Evolutionary conservation across 1,140 invertebrate genomes (phyloP), one percentile per base, ranked within the genome.

Genomic region (Trichonephila clavipes): DNA sequence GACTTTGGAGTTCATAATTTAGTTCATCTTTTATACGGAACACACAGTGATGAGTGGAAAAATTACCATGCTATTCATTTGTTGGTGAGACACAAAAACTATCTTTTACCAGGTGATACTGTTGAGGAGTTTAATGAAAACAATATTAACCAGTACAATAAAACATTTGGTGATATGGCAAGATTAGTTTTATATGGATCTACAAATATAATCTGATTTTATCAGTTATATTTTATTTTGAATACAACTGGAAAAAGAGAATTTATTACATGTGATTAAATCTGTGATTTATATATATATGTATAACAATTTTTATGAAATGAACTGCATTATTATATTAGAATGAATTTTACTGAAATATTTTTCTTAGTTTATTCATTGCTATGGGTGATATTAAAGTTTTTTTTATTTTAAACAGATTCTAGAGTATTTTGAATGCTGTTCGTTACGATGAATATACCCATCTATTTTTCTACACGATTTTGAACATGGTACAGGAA

Each of bases 161-260:
- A 94, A 82, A 95, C 95, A 64, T 95, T 95, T 87, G 95, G 95
- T 19, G 91, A 95, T 83, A 95, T 95, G 95, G 95, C 95, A 72
- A 72, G 95, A 91, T 66, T 90, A 19, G 95, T 95, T 61, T 88
- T 95, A 51, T 95, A 88, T 85, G 93, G 93, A 44, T 58, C 85
- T 21, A 66, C 21, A 58, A n/a, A 87, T 87, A 87, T 87, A 7
- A 40, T 92, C 24, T 14, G 24, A 59, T 85, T 4, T 24, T n/a
- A n/a, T n/a, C n/a, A n/a, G n/a, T n/a, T n/a, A n/a, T n/a, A n/a
- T n/a, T n/a, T n/a, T n/a, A n/a, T 69, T 14, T 24, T n/a, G n/a
- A 24, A 7, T 24, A 69, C 66, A 66, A 66, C 10, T 7, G 64
- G 64, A 24, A 10, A 69, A 24, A 10, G 66, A n/a, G 66, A 69